Evolutionary conservation across 2,888 invertebrate genomes (phyloP).

Genomic region (Chrysomela aeneicollis): DNA sequence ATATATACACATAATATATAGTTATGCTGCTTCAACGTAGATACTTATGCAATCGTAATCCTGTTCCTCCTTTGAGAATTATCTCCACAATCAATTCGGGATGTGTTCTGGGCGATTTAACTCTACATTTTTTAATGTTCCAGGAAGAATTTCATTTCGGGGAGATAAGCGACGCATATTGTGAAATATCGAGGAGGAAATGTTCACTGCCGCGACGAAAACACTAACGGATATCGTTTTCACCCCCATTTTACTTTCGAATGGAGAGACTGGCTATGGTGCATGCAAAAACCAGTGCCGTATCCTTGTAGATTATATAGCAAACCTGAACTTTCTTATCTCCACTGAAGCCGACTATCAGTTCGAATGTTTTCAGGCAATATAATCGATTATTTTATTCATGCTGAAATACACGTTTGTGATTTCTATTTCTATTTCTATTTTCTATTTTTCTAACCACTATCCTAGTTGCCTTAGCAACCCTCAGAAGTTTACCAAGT

Average conservation of each 20-base stretch:
- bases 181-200: constrained; percentile 3
- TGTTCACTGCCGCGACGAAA: constrained; percentile 3
- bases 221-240: constrained; percentile 7
- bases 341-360: no score
- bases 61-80: background rate
- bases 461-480: no score
- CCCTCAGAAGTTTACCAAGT: no score
- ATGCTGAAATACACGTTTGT: no score
- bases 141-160: background rate
- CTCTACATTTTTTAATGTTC: background rate
- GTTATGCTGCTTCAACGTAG: no score
- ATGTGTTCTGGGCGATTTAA: background rate
- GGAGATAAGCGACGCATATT: background rate
- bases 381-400: no score
- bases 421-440: no score
- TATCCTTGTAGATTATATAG: background rate
- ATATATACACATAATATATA: no score
- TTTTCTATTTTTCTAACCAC: no score
- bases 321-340: no score
- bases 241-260: constrained; percentile 4
- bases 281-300: constrained; percentile 1
- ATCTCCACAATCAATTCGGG: background rate
- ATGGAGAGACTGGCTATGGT: background rate
- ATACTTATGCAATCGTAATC: background rate
- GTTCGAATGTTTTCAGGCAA: no score